Percentiles rank a stretch among this genome's conserved stretches.
Evolutionary conservation across 2,113 vertebrate genomes (phyloP).

Genomic region (Leptodactylus fuscus): DNA sequence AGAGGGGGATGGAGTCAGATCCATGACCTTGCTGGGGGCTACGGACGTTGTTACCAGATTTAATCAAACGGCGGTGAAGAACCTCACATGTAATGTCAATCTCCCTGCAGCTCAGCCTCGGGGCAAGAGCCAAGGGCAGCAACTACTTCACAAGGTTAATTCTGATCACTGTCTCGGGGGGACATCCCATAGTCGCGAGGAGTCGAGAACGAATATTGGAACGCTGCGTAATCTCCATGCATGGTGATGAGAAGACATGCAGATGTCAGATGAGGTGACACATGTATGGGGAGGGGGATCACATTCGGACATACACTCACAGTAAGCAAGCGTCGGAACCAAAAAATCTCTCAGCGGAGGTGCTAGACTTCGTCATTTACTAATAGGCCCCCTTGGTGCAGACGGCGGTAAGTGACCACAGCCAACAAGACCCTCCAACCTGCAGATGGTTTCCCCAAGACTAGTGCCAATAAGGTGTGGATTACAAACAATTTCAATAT

Average conservation of each 20-base stretch:
- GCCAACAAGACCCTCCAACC: background rate
- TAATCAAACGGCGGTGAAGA: conserved; percentile 31
- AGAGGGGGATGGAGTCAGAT: background rate
- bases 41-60: background rate
- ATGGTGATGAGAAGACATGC: conserved; percentile 17
- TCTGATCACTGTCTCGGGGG: background rate
- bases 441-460: too few relatives aligned
- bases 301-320: conserved; percentile 57
- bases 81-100: background rate
- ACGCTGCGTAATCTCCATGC: background rate
- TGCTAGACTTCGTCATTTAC: too few relatives aligned
- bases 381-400: too few relatives aligned
- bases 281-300: background rate
- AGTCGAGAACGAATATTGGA: background rate
- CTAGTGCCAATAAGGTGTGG: too few relatives aligned
- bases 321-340: too few relatives aligned
- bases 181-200: background rate
- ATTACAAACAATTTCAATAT: too few relatives aligned
- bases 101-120: background rate
- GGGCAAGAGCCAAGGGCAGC: background rate
- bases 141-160: background rate
- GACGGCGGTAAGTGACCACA: too few relatives aligned
- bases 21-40: conserved; percentile 30
- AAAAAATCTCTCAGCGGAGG: too few relatives aligned
- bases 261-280: conserved; percentile 53